These are phyloP conservation scores for Eonycteris spelaea DNA, from an alignment of 2,113 vertebrate species.

Conservation along the genomic window DNA sequence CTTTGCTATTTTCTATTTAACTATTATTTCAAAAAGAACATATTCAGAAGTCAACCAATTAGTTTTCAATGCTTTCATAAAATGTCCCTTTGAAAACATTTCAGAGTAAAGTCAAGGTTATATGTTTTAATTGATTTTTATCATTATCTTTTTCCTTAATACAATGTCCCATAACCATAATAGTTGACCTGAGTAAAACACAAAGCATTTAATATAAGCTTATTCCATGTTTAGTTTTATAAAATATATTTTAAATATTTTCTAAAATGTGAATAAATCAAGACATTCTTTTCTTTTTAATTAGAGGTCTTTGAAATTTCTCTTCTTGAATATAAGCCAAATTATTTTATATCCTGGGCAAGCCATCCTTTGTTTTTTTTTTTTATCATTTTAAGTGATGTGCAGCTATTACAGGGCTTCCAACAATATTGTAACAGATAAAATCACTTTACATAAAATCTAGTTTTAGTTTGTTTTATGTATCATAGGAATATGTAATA, in stretches of 20 bases:
- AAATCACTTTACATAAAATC: conserved; percentile 9
- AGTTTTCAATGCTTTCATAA: conserved; percentile 46
- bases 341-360: background rate
- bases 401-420: background rate
- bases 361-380: conserved; percentile 22
- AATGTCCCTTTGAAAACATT: conserved; percentile 58
- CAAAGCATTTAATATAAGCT: conserved; percentile 42
- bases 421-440: background rate
- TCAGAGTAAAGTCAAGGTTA: conserved; percentile 47
- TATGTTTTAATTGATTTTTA: conserved; percentile 50
- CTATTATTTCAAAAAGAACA: conserved; percentile 47
- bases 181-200: background rate
- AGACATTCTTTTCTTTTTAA: background rate
- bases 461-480: background rate
- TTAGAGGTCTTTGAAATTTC: background rate
- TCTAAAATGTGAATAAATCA: conserved; percentile 76
- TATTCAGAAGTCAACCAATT: conserved; percentile 40
- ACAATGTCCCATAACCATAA: background rate
- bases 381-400: background rate
- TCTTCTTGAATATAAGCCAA: background rate
- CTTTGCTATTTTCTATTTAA: conserved; percentile 56
- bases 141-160: conserved; percentile 45
- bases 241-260: conserved; percentile 52
- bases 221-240: conserved; percentile 39
- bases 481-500: background rate